A percentile compares a stretch with the other conserved stretches of the same genome.
These are phyloP conservation scores for Recurvirostra avosetta DNA, from an alignment of 2,113 vertebrate genomes.

Conservation along the genomic window DNA sequence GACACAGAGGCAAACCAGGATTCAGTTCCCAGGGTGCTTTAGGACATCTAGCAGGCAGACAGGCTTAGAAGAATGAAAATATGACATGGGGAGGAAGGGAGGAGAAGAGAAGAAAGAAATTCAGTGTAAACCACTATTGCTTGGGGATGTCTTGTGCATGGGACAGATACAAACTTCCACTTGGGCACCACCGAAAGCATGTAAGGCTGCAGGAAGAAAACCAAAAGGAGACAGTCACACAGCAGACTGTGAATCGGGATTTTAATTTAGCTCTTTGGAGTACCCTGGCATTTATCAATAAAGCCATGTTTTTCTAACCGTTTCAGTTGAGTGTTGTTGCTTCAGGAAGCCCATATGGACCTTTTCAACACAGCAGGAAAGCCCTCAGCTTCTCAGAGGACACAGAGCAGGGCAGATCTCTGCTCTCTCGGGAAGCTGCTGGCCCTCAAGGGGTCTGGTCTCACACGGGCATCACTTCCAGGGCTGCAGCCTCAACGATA, in stretches of 20 bases:
- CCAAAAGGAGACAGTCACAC: background rate
- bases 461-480: rapidly evolving
- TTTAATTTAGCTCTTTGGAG: background rate
- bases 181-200: rapidly evolving
- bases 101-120: background rate
- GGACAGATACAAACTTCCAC: background rate
- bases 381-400: background rate
- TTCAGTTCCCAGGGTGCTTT: background rate
- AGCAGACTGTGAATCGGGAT: background rate
- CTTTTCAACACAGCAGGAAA: background rate
- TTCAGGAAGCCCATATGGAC: background rate
- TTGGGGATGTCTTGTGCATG: background rate
- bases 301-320: background rate
- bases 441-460: background rate
- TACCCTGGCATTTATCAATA: background rate
- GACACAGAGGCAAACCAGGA: background rate
- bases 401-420: background rate
- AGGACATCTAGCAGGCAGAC: background rate
- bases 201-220: background rate
- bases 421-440: background rate
- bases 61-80: background rate
- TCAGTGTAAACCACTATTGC: background rate
- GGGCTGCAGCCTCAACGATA: background rate
- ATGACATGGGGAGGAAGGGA: background rate
- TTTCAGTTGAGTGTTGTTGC: background rate